These are phyloP conservation scores for Xiphophorus couchianus DNA, from an alignment of 2,113 vertebrate genomes.

Conservation along the genomic window DNA sequence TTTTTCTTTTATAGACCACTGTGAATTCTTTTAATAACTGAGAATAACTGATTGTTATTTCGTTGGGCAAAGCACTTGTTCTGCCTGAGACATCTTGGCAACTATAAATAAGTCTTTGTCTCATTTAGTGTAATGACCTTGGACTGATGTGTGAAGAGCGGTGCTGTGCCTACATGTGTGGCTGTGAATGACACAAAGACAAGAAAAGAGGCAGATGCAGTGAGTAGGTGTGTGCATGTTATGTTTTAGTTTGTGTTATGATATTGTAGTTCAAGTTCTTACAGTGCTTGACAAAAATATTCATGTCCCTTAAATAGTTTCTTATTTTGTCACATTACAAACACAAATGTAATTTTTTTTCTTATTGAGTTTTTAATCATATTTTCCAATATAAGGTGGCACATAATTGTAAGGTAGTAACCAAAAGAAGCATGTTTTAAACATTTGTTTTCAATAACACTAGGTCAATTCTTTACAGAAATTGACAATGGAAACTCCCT, in stretches of 20 bases:
- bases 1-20: conserved; percentile 20
- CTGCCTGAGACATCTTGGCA: conserved; percentile 25
- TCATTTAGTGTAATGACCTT: conserved; percentile 36
- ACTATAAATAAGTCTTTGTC: conserved; percentile 43
- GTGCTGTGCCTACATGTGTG: conserved; percentile 15
- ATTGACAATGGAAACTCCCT: too few relatives aligned
- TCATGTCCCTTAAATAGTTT: not conserved
- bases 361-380: too few relatives aligned
- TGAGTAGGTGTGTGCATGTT: conserved; percentile 12
- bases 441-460: not conserved
- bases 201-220: not conserved
- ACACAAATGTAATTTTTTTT: not conserved
- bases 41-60: conserved; percentile 26
- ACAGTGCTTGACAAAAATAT: not conserved
- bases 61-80: conserved; percentile 18
- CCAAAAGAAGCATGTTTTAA: not conserved
- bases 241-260: not conserved
- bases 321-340: not conserved
- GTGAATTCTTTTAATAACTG: conserved; percentile 10
- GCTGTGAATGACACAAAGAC: conserved; percentile 19
- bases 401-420: not conserved
- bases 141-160: conserved; percentile 33
- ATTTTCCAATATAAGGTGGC: not conserved
- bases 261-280: not conserved
- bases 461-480: too few relatives aligned